These are phyloP conservation scores for Mnemiopsis leidyi DNA, from an alignment of 37 sponge, comb jelly and placozoan species.

Conservation along the genomic window DNA sequence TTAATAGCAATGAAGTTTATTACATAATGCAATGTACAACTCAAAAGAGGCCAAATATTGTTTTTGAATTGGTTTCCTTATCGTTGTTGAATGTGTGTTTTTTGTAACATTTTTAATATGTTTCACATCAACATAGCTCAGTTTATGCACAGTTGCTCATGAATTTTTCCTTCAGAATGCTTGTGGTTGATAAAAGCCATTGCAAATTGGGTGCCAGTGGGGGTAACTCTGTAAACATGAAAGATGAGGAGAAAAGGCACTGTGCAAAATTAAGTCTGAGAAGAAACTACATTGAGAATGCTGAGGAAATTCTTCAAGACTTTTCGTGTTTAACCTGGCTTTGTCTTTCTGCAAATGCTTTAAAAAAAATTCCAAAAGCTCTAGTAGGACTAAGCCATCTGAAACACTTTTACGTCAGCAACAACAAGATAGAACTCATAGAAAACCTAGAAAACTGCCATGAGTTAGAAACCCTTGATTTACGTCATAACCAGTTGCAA, in stretches of 20 bases:
- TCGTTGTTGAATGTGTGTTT: too few relatives aligned
- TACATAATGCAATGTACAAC: too few relatives aligned
- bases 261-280: not conserved
- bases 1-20: too few relatives aligned
- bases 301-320: not conserved
- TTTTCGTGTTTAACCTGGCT: constrained; percentile 23
- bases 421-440: constrained; percentile 42
- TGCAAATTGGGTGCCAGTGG: not conserved
- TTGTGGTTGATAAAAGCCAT: constrained; percentile 30
- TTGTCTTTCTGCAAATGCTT: constrained; percentile 60
- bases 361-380: not conserved
- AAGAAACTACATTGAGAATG: constrained; percentile 52
- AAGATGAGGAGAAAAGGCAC: not conserved
- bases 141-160: too few relatives aligned
- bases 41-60: too few relatives aligned
- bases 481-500: constrained; percentile 25
- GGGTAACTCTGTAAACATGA: not conserved
- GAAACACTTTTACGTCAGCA: constrained; percentile 2
- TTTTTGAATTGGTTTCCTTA: too few relatives aligned
- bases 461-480: not conserved
- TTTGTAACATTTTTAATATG: too few relatives aligned
- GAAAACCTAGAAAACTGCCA: not conserved
- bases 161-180: not conserved
- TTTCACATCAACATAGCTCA: too few relatives aligned
- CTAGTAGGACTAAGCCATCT: not conserved